A percentile compares a stretch with the other conserved stretches of the same genome.
Evolutionary conservation across 2,113 vertebrate genomes (phyloP).

Genomic region (Barnardius zonarius): DNA sequence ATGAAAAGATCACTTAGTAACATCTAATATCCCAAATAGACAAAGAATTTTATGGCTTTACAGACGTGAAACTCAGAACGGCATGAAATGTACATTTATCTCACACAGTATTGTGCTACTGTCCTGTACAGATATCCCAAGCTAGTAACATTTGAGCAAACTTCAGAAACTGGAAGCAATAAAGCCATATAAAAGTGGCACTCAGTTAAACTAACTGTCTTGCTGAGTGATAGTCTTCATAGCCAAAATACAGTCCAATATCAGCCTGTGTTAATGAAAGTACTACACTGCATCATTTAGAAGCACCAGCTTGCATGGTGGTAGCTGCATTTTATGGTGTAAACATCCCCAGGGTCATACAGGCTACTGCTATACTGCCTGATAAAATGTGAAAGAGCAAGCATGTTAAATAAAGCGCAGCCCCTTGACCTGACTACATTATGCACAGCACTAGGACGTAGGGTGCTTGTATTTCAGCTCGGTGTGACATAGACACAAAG

Average conservation of each 20-base stretch:
- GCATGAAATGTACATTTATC: neutral
- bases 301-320: neutral
- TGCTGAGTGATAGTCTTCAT: neutral
- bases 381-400: neutral
- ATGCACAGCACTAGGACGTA: accelerated
- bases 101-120: neutral
- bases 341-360: neutral
- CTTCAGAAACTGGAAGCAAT: neutral
- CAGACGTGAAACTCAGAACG: neutral
- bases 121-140: neutral
- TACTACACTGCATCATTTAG: neutral
- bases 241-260: neutral
- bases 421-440: neutral
- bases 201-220: neutral
- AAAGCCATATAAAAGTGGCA: neutral
- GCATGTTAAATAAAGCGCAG: neutral
- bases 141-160: neutral
- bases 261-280: neutral
- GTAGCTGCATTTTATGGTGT: neutral
- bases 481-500: neutral
- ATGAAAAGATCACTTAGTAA: neutral
- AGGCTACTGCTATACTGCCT: neutral
- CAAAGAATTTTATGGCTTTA: neutral
- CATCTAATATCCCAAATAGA: neutral
- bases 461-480: neutral